Evolutionary conservation across 1,140 invertebrate species (phyloP), one percentile per base, ranked within the genome.

Genomic region (Goniozus legneri): DNA sequence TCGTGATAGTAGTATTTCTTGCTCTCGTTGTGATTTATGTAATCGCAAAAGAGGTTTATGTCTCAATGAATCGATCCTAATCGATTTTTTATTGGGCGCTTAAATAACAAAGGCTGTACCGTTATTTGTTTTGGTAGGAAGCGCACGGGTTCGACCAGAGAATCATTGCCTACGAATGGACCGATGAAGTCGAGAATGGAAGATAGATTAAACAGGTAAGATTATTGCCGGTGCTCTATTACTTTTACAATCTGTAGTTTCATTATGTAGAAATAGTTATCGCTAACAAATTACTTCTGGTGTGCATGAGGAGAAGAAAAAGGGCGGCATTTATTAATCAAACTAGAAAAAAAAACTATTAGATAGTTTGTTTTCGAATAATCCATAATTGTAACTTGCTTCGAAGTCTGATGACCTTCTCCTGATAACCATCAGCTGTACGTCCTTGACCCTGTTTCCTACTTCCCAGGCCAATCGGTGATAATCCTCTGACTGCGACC

Each of bases 131-230:
- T 32, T 52, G 49, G 3, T 37, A 67, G 64, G 0, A 62, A 48
- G 48, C 61, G 61, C 15, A 20, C 48, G 8, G 52, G 45, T 10
- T 51, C 52, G 14, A 31, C 19, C 6, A 59, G 41, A 32, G 57
- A 56, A 7, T 39, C 52, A 0, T 22, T 44, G 7, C 34, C 8
- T 3, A 18, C 55, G 3, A 47, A 13, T 3, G 51, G 52, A 13
- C 54, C 63, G 3, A 40, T 60, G 22, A 67, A 67, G 30, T 60
- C 55, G 0, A 47, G 59, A 12, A 32, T 53, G 8, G 21, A 44
- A 2, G 65, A 67, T 41, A 59, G 63, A 30, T 38, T 54, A 0
- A 65, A 56, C 33, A 69, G 65, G 70, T 73, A 39, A 65, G 57
- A 34, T 1, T 24, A 7, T 2, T 19, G 10, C 6, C n/a, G n/a